Percentiles rank a stretch among this genome's conserved stretches.
Conservation (phyloP, 1,140 invertebrate genomes). For the Atta texana region DNA sequence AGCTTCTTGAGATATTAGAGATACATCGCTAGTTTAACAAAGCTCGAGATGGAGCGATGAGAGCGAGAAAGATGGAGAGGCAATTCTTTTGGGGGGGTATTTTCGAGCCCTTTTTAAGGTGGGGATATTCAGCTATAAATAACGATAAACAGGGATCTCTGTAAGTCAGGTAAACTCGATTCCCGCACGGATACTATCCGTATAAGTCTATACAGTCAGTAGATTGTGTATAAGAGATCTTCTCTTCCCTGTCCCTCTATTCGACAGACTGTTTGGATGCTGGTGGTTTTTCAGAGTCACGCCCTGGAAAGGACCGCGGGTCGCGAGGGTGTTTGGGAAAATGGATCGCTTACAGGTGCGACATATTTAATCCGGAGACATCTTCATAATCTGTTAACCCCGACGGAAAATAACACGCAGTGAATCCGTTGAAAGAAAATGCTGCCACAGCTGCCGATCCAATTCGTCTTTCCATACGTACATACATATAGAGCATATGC, state of each 20-base stretch:
- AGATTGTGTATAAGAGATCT: constrained; percentile 34
- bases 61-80: constrained; percentile 29
- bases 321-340: constrained; percentile 71
- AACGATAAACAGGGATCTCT: constrained; percentile 82
- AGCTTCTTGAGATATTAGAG: not conserved
- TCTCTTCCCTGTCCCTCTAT: not conserved
- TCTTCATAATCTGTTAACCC: constrained; percentile 84
- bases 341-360: constrained; percentile 68
- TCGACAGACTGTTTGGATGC: constrained; percentile 78
- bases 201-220: constrained; percentile 24
- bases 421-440: not conserved
- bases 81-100: constrained; percentile 65
- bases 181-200: constrained; percentile 71
- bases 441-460: constrained; percentile 1
- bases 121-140: constrained; percentile 81
- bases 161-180: constrained; percentile 85
- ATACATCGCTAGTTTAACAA: not conserved
- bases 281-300: constrained; percentile 85
- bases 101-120: not conserved
- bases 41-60: not conserved
- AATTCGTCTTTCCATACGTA: constrained; percentile 29
- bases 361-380: constrained; percentile 76
- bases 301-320: constrained; percentile 78
- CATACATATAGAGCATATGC: constrained; percentile 9
- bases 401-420: constrained; percentile 61